phyloP scores from a whole-genome alignment of 2,797 vertebrate species.

The Epinephelus coioides region DNA sequence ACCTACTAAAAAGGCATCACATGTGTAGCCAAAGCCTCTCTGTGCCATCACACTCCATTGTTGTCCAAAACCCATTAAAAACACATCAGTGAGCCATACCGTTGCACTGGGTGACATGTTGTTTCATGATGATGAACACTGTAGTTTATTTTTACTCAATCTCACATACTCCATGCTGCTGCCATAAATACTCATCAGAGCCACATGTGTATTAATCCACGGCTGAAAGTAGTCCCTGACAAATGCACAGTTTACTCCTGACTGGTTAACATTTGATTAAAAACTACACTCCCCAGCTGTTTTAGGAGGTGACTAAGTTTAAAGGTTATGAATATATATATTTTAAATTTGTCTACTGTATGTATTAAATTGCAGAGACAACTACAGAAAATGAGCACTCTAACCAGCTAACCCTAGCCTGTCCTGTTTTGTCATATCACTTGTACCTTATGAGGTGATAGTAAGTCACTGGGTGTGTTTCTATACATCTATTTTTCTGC shows the following conservation, averaged over 20 bases:
- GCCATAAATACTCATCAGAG: constrained; percentile 10
- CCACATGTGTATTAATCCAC: constrained; percentile 6
- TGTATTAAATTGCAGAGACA: too few relatives aligned
- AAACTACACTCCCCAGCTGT: background rate
- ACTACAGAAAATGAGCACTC: too few relatives aligned
- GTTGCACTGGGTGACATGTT: background rate
- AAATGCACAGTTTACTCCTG: background rate
- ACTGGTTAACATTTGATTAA: background rate
- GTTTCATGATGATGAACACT: constrained; percentile 19
- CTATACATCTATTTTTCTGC: too few relatives aligned
- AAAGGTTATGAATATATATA: too few relatives aligned
- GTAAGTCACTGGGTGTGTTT: too few relatives aligned
- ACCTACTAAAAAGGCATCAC: background rate
- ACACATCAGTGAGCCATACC: constrained; percentile 1
- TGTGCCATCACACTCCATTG: background rate
- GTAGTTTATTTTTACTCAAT: constrained; percentile 15
- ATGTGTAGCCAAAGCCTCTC: background rate
- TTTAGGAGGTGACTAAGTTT: too few relatives aligned
- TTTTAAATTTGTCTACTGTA: too few relatives aligned
- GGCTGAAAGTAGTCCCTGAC: background rate
- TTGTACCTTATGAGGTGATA: too few relatives aligned
- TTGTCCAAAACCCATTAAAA: constrained; percentile 22
- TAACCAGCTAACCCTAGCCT: too few relatives aligned
- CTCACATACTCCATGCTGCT: background rate
- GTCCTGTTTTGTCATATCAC: too few relatives aligned